These are phyloP conservation scores for Listronotus oregonensis DNA, from an alignment of 1,140 invertebrate genomes.

Conservation along the genomic window DNA sequence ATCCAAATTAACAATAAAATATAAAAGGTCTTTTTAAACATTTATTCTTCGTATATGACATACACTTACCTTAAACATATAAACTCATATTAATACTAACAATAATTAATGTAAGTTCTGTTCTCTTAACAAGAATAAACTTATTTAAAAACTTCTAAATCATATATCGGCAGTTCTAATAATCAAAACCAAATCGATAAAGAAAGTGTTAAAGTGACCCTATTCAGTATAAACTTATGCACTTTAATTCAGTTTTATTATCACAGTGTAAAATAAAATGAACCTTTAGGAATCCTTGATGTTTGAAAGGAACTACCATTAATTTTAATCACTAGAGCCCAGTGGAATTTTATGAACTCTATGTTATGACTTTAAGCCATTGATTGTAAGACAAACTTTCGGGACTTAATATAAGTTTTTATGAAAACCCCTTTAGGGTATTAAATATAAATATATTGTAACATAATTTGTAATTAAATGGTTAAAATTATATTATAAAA, in stretches of 20 bases:
- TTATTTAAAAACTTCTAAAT: slow-evolving; percentile 15
- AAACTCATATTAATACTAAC: slow-evolving; percentile 37
- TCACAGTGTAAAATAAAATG: slow-evolving; percentile 30
- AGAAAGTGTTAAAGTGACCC: slow-evolving; percentile 12
- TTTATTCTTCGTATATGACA: slow-evolving; percentile 38
- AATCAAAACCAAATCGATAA: slow-evolving; percentile 12
- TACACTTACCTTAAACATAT: slow-evolving; percentile 34
- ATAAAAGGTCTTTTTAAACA: slow-evolving; percentile 23
- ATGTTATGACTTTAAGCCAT: too few species aligned
- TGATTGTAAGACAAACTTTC: too few species aligned
- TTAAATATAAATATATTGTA: too few species aligned
- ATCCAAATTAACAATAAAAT: slow-evolving; percentile 9
- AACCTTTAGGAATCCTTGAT: slow-evolving; percentile 6
- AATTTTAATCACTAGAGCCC: background rate
- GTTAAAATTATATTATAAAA: too few species aligned
- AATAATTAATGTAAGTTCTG: slow-evolving; percentile 23
- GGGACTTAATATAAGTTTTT: too few species aligned
- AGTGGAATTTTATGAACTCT: too few species aligned
- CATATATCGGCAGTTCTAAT: background rate
- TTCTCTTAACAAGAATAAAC: slow-evolving; percentile 1
- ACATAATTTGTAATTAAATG: too few species aligned
- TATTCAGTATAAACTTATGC: slow-evolving; percentile 10
- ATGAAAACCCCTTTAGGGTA: too few species aligned
- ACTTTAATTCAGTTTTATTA: slow-evolving; percentile 19
- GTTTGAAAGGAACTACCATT: background rate